These are phyloP conservation scores for Halictus quadricinctus DNA, from an alignment of 2,888 invertebrate genomes.

Conservation along the genomic window DNA sequence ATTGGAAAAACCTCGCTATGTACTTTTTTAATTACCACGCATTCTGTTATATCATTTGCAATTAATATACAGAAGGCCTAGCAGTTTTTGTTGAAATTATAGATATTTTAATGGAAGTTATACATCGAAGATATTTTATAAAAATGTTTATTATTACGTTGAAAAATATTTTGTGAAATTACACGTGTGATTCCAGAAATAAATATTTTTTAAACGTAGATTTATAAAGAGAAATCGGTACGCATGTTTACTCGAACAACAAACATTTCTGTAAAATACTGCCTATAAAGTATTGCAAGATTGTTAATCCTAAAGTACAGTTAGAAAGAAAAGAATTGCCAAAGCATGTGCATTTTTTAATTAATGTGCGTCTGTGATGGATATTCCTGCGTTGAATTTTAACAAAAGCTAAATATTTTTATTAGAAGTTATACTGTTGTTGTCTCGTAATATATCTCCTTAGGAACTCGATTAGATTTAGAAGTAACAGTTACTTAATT, in stretches of 20 bases:
- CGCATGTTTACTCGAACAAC: neutral
- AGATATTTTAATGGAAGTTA: conserved; percentile 23
- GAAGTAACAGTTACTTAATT: conserved; percentile 1
- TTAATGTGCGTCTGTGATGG: conserved; percentile 64
- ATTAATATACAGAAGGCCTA: neutral
- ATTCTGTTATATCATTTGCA: neutral
- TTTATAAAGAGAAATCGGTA: neutral
- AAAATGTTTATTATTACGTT: neutral
- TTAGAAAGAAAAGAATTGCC: conserved; percentile 53
- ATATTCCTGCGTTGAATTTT: conserved; percentile 49
- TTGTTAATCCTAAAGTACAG: conserved; percentile 24
- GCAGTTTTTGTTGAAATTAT: neutral
- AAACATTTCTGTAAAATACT: conserved; percentile 12
- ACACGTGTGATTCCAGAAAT: neutral
- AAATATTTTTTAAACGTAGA: neutral
- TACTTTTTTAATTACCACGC: neutral
- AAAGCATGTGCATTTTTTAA: conserved; percentile 63
- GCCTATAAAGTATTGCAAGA: conserved; percentile 2
- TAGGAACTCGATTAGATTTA: conserved; percentile 8
- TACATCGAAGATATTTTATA: neutral
- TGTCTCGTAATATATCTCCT: neutral
- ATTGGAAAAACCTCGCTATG: neutral
- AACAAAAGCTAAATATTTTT: conserved; percentile 29
- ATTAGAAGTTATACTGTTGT: conserved; percentile 7
- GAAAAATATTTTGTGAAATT: neutral